phyloP scores from a whole-genome alignment of 1,140 invertebrate species.

The Uloborus diversus region DNA sequence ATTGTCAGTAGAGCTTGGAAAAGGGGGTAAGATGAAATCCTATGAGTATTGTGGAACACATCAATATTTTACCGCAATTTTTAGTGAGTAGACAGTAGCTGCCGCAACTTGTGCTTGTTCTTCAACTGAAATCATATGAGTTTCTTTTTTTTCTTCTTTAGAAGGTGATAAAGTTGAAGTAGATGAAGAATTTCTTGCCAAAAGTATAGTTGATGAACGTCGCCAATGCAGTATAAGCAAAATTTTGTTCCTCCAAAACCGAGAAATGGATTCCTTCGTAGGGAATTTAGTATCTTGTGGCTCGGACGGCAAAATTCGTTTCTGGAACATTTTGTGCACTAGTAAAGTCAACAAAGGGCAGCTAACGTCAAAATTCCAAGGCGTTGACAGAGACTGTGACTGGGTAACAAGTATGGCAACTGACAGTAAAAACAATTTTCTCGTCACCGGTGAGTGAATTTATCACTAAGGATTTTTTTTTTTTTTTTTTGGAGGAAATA shows the following conservation, averaged over 20 bases:
- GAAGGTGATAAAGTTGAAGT: background rate
- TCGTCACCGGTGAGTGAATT: too few species aligned
- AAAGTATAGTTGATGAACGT: background rate
- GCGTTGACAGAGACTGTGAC: conserved; percentile 22
- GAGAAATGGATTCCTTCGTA: conserved; percentile 1
- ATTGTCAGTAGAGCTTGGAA: too few species aligned
- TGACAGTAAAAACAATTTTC: conserved; percentile 3
- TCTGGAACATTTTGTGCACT: conserved; percentile 23
- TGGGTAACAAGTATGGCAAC: conserved; percentile 16
- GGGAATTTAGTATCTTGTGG: conserved; percentile 39
- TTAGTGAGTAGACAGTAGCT: too few species aligned
- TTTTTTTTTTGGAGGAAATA: too few species aligned
- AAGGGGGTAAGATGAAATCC: too few species aligned
- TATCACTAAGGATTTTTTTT: too few species aligned
- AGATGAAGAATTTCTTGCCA: background rate
- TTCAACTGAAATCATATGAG: too few species aligned
- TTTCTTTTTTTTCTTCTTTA: too few species aligned
- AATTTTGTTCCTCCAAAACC: conserved; percentile 1
- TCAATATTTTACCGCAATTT: too few species aligned
- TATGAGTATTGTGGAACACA: too few species aligned
- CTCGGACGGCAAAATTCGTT: conserved; percentile 25
- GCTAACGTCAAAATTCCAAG: conserved; percentile 23
- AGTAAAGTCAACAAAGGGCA: conserved; percentile 6
- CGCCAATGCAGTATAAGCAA: conserved; percentile 15
- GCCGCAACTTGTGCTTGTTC: too few species aligned